These are phyloP conservation scores for Arnoldichthys spilopterus DNA, from an alignment of 2,797 vertebrate species.

Conservation along the genomic window DNA sequence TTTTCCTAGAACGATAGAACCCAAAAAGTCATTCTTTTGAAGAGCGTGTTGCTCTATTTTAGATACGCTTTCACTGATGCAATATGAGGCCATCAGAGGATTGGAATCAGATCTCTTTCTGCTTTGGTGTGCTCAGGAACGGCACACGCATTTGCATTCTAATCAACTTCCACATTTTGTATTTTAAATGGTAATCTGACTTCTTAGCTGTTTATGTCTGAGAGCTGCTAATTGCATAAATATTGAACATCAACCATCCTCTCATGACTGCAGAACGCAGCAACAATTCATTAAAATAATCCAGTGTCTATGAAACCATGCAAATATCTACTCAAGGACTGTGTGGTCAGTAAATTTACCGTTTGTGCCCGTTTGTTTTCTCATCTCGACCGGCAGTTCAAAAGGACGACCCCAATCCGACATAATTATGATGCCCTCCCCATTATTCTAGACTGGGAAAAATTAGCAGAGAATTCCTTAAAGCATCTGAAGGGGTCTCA, in stretches of 20 bases:
- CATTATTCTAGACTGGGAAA: conserved; percentile 13
- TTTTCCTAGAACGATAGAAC: not conserved
- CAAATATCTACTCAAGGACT: conserved; percentile 30
- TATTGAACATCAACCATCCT: conserved; percentile 15
- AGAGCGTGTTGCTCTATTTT: not conserved
- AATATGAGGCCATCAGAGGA: not conserved
- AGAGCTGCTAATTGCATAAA: conserved; percentile 29
- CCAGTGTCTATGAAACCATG: conserved; percentile 41
- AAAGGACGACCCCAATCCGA: conserved; percentile 31
- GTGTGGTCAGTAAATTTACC: conserved; percentile 9
- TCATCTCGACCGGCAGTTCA: conserved; percentile 22
- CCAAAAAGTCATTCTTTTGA: not conserved
- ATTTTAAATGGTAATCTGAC: conserved; percentile 33
- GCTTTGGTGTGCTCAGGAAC: not conserved
- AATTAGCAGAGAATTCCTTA: not conserved
- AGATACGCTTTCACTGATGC: not conserved
- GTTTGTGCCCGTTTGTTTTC: conserved; percentile 15
- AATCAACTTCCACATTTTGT: not conserved
- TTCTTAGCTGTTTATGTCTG: conserved; percentile 24
- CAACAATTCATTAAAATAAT: conserved; percentile 32
- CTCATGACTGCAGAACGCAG: conserved; percentile 23
- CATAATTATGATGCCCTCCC: conserved; percentile 15
- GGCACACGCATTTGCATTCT: not conserved
- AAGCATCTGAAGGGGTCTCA: not conserved
- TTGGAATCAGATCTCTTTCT: not conserved